Evolutionary conservation across 2,888 invertebrate genomes (phyloP).

Genomic region (Sphinx pinastri): DNA sequence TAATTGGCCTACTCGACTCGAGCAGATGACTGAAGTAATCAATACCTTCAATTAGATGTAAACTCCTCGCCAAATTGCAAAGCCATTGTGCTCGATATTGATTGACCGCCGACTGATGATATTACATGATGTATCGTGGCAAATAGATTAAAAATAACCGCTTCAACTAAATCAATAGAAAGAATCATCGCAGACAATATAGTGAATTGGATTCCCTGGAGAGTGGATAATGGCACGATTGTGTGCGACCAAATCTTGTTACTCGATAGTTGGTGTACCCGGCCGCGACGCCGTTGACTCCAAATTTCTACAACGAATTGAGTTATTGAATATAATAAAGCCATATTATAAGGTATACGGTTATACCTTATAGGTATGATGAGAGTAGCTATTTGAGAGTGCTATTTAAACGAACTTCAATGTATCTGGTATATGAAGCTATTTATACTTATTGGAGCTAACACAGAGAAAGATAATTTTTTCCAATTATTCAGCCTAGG

Average conservation of each 20-base stretch:
- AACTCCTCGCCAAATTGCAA: background rate
- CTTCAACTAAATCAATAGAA: conserved; percentile 48
- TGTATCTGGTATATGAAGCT: too few relatives aligned
- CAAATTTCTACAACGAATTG: background rate
- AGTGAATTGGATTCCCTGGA: conserved; percentile 57
- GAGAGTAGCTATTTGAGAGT: too few relatives aligned
- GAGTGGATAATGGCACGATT: conserved; percentile 61
- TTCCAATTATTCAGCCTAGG: too few relatives aligned
- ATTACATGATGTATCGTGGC: background rate
- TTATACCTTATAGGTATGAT: too few relatives aligned
- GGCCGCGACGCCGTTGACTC: conserved; percentile 4
- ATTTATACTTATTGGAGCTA: too few relatives aligned
- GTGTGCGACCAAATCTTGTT: conserved; percentile 61
- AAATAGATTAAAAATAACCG: conserved; percentile 33
- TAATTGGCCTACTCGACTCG: too few relatives aligned
- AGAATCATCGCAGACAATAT: conserved; percentile 46
- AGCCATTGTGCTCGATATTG: background rate
- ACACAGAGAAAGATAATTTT: too few relatives aligned
- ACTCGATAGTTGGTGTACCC: conserved; percentile 47
- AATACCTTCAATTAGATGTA: background rate
- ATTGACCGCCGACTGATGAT: background rate
- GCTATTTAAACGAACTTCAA: too few relatives aligned
- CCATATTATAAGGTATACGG: too few relatives aligned
- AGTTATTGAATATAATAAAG: background rate
- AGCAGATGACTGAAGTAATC: too few relatives aligned